phyloP scores from a whole-genome alignment of 2,797 vertebrate genomes.

The Myotis pilosus region DNA sequence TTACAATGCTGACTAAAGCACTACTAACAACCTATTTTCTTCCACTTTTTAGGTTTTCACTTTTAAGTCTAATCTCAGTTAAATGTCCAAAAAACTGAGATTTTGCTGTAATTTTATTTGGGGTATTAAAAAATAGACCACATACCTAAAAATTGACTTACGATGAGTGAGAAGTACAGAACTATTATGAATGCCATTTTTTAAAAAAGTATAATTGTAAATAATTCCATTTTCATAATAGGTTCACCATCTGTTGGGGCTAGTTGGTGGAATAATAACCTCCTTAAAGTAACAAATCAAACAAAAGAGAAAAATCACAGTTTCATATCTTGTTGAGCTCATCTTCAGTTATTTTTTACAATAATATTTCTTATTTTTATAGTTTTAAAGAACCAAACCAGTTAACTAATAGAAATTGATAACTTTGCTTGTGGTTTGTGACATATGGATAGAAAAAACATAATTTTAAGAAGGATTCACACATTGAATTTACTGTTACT shows the following conservation, averaged over 20 bases:
- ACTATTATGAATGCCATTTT: conserved; percentile 26
- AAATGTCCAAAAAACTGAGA: conserved; percentile 4
- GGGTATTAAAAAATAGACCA: conserved; percentile 34
- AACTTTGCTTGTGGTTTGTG: not conserved
- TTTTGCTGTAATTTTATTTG: conserved; percentile 48
- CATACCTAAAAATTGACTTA: conserved; percentile 22
- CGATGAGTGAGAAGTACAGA: not conserved
- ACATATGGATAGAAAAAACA: not conserved
- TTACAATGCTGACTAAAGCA: conserved; percentile 29
- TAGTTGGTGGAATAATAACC: not conserved
- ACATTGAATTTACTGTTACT: not conserved
- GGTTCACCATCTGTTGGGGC: conserved; percentile 14
- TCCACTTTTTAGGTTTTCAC: not conserved
- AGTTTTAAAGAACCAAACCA: conserved; percentile 10
- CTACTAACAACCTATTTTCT: not conserved
- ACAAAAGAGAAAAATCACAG: not conserved
- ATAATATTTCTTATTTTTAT: not conserved
- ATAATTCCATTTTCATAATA: conserved; percentile 38
- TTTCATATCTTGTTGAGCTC: not conserved
- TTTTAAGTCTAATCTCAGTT: not conserved
- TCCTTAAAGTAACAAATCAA: not conserved
- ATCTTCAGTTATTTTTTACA: conserved; percentile 5
- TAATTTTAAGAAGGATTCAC: not conserved
- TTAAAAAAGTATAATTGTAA: not conserved
- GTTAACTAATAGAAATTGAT: not conserved